A percentile compares a stretch with the other conserved stretches of the same genome.
These are phyloP conservation scores for Pogonomyrmex californicus DNA, from an alignment of 1,140 invertebrate species.

Conservation along the genomic window DNA sequence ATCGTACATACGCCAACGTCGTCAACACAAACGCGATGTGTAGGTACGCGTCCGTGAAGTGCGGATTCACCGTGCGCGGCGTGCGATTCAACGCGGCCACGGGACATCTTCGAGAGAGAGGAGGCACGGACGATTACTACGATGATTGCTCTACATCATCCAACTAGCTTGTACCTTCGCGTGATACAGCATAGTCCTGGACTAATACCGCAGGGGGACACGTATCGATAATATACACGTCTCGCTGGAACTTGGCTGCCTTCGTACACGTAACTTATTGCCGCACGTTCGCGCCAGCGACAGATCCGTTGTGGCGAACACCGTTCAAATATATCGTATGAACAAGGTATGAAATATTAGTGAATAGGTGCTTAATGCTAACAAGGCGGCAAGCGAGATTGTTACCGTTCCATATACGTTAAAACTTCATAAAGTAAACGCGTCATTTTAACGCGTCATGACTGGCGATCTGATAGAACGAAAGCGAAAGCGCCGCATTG, in stretches of 20 bases:
- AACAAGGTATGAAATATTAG: slow-evolving; percentile 60
- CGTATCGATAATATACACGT: slow-evolving; percentile 45
- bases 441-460: slow-evolving; percentile 49
- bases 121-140: slow-evolving; percentile 64
- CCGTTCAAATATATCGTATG: slow-evolving; percentile 34
- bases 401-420: slow-evolving; percentile 43
- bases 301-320: slow-evolving; percentile 18
- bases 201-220: slow-evolving; percentile 30
- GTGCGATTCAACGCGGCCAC: slow-evolving; percentile 47
- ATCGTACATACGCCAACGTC: slow-evolving; percentile 65
- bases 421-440: slow-evolving; percentile 40
- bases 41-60: slow-evolving; percentile 30
- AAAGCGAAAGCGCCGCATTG: slow-evolving; percentile 42
- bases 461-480: slow-evolving; percentile 39
- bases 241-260: slow-evolving; percentile 1
- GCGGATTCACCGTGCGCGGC: slow-evolving; percentile 24
- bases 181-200: slow-evolving; percentile 17
- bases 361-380: slow-evolving; percentile 64
- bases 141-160: slow-evolving; percentile 55
- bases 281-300: slow-evolving; percentile 9
- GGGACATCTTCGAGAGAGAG: slow-evolving; percentile 45
- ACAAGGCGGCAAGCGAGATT: slow-evolving; percentile 48
- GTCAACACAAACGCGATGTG: slow-evolving; percentile 56
- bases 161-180: slow-evolving; percentile 38
- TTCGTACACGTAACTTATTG: slow-evolving; percentile 39